A percentile compares a stretch with the other conserved stretches of the same genome.
Evolutionary conservation across 1,140 invertebrate species (phyloP).

Genomic region (Chymomyza costata): DNA sequence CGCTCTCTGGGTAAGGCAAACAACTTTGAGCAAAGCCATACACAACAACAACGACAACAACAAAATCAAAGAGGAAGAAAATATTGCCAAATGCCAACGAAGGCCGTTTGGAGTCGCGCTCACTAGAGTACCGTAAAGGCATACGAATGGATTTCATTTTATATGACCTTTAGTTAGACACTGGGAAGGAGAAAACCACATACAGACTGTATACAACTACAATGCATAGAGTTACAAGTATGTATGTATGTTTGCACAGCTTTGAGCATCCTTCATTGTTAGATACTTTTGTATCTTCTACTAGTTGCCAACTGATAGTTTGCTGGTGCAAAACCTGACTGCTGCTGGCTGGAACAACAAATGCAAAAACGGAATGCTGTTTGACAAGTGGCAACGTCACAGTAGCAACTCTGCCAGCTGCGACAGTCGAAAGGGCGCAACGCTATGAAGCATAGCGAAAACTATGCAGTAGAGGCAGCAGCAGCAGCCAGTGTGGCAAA

Average conservation of each 20-base stretch:
- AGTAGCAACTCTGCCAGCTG: conserved; percentile 6
- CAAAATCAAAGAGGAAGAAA: no score
- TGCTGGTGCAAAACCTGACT: conserved; percentile 18
- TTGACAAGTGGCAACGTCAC: conserved; percentile 54
- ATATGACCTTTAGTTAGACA: no score
- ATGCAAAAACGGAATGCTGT: conserved; percentile 51
- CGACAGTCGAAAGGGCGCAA: conserved; percentile 10
- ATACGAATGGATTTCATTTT: no score
- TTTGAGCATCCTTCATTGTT: conserved; percentile 22
- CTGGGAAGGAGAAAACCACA: no score
- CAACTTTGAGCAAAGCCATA: conserved; percentile 31
- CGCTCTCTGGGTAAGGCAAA: conserved; percentile 41
- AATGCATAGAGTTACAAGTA: background rate
- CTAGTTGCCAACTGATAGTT: conserved; percentile 41
- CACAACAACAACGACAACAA: no score
- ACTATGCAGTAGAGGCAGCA: conserved; percentile 7
- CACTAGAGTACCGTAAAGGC: conserved; percentile 54
- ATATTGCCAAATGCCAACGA: conserved; percentile 56
- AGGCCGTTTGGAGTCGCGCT: conserved; percentile 36
- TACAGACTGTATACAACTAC: background rate
- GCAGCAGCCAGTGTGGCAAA: conserved; percentile 6
- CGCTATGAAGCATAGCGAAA: conserved; percentile 45
- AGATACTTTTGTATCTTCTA: conserved; percentile 24
- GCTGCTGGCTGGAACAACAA: conserved; percentile 21
- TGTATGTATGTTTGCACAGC: background rate